Conservation (phyloP, 2,113 vertebrate species). For the Chunga burmeisteri region DNA sequence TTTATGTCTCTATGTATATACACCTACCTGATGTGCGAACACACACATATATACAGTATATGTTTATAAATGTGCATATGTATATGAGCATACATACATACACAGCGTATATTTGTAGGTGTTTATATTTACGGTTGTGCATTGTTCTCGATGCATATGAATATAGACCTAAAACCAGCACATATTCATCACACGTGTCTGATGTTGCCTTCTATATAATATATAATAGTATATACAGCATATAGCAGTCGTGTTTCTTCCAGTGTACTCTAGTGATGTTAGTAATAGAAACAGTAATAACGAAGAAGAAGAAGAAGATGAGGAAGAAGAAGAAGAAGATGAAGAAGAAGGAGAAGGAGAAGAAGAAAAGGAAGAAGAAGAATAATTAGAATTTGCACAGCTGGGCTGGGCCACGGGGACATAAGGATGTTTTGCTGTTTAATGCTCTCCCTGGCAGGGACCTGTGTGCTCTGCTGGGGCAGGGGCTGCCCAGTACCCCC, state of each 20-base stretch:
- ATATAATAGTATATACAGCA: too few species aligned
- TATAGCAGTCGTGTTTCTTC: fast-evolving
- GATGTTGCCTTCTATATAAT: not conserved
- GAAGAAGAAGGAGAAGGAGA: not conserved
- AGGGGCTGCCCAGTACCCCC: not conserved
- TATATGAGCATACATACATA: not conserved
- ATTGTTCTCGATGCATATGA: not conserved
- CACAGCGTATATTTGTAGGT: not conserved
- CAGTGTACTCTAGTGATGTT: not conserved
- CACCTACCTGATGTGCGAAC: not conserved
- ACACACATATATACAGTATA: fast-evolving
- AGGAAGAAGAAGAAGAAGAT: not conserved
- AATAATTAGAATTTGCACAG: not conserved
- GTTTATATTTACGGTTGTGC: not conserved
- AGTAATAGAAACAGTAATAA: not conserved
- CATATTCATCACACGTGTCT: not conserved
- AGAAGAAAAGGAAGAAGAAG: too few species aligned
- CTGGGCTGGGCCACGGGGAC: not conserved
- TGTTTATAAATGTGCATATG: not conserved
- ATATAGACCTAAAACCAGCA: not conserved
- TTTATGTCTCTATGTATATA: not conserved
- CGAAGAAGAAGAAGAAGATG: not conserved
- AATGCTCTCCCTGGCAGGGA: not conserved
- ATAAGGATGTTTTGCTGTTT: not conserved
- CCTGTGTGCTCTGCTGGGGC: fast-evolving